Evolutionary conservation across 2,113 vertebrate genomes (phyloP).

Genomic region (Ptilorrhoa leucosticta): DNA sequence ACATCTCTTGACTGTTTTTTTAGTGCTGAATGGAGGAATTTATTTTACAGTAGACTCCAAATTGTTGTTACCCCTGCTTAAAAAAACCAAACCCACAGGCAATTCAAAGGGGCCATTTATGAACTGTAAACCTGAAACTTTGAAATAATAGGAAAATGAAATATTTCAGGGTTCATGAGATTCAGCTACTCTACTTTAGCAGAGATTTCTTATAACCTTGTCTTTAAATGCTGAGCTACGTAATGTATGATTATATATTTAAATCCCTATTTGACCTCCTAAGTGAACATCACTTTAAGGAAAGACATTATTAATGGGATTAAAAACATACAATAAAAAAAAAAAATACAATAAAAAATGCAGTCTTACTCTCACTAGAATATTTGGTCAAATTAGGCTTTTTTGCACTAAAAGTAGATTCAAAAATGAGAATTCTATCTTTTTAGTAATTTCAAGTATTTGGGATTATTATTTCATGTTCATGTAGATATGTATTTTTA

Average conservation of each 20-base stretch:
- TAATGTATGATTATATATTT: neutral
- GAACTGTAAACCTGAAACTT: neutral
- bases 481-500: neutral
- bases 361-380: neutral
- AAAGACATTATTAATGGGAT: neutral
- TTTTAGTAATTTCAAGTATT: neutral
- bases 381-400: neutral
- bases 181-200: neutral
- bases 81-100: neutral
- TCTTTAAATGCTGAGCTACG: neutral
- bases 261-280: neutral
- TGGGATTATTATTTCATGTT: neutral
- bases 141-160: neutral
- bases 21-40: neutral
- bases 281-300: neutral
- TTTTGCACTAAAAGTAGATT: neutral
- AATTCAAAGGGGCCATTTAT: neutral
- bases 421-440: neutral
- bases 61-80: neutral
- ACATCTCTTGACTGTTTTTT: neutral
- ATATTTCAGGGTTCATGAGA: neutral
- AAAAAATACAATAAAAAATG: neutral
- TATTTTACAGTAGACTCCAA: neutral
- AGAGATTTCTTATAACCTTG: neutral
- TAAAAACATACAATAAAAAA: neutral